Percentiles rank a stretch among this genome's conserved stretches.
Conservation (phyloP, 2,888 invertebrate species). For the Lampropteryx suffumata region DNA sequence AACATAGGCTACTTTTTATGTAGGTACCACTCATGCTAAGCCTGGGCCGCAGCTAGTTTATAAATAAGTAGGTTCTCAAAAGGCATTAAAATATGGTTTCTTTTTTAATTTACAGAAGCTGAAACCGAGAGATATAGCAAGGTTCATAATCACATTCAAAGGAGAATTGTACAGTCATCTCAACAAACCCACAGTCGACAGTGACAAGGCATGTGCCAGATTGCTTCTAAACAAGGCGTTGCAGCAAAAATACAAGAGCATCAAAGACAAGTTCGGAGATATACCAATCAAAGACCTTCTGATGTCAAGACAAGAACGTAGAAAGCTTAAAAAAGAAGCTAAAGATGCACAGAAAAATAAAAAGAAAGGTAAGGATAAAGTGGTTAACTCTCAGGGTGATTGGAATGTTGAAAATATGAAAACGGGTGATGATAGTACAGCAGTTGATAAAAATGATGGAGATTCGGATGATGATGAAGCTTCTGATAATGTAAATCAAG, state of each 20-base stretch:
- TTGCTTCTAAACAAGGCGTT: constrained; percentile 67
- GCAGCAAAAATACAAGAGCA: constrained; percentile 64
- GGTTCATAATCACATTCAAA: constrained; percentile 67
- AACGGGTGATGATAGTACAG: constrained; percentile 29
- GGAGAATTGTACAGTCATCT: constrained; percentile 61
- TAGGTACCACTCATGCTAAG: too few species aligned
- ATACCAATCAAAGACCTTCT: constrained; percentile 69
- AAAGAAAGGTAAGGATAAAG: constrained; percentile 47
- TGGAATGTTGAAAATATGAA: constrained; percentile 59
- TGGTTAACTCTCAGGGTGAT: constrained; percentile 55
- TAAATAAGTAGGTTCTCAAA: too few species aligned
- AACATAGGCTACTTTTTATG: too few species aligned
- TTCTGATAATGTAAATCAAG: constrained; percentile 6
- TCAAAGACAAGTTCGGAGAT: constrained; percentile 62
- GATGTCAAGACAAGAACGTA: constrained; percentile 71
- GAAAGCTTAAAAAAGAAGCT: constrained; percentile 67
- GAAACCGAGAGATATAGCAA: constrained; percentile 68
- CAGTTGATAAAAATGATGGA: constrained; percentile 10
- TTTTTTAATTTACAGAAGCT: constrained; percentile 63
- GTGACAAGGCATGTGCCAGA: constrained; percentile 69
- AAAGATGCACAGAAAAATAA: constrained; percentile 63
- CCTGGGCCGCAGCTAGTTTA: too few species aligned
- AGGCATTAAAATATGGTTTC: too few species aligned
- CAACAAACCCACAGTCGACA: constrained; percentile 63
- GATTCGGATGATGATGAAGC: constrained; percentile 15